Base-by-base conservation (phyloP, 2,797 vertebrate species). In the Gambusia yucatana region DNA sequence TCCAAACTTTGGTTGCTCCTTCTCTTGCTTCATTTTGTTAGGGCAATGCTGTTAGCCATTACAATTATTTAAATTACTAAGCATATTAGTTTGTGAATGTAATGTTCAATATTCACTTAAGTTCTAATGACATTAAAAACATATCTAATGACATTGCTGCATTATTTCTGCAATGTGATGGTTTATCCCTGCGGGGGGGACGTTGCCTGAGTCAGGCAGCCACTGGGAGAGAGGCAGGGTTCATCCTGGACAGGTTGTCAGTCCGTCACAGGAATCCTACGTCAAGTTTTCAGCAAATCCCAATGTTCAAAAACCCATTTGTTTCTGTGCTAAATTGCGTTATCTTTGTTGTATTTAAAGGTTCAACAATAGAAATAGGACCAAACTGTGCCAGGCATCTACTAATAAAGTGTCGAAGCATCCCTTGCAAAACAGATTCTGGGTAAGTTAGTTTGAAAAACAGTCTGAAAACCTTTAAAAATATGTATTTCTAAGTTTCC, bases 11-110 rank as follows among this genome's bases (percentile, higher is more conserved):
- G 25, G 36, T 3, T 61, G 44, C 47, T 59, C 10, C 61, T 46
- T 69, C 78, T 72, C 8, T 4, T 80, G 59, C 33, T 43, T 63
- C 4, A 76, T 13, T 39, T 39, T 59, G 11, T 59, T 59, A 28
- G 10, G 25, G n/a, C 57, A 59, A n/a, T n/a, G 22, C 9, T 13
- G 41, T 41, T 25, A 67, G 36, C 61, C 3, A 20, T 65, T 65
- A 2, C 22, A 22, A 39, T 65, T 22, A 20, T 65, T 65, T 9
- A 10, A 65, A 39, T 65, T 39, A 39, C 4, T 6, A n/a, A 69
- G 22, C 4, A 43, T 69, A 69, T 69, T n/a, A 13, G 22, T 41
- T 41, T 43, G 39, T 69, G 25, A 39, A 39, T 39, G 33, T 20
- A 63, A 36, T 63, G 14, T 63, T 63, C 16, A 36, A 63, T 33